Conservation (phyloP, 2,113 vertebrate genomes). For the Nothobranchius furzeri region DNA sequence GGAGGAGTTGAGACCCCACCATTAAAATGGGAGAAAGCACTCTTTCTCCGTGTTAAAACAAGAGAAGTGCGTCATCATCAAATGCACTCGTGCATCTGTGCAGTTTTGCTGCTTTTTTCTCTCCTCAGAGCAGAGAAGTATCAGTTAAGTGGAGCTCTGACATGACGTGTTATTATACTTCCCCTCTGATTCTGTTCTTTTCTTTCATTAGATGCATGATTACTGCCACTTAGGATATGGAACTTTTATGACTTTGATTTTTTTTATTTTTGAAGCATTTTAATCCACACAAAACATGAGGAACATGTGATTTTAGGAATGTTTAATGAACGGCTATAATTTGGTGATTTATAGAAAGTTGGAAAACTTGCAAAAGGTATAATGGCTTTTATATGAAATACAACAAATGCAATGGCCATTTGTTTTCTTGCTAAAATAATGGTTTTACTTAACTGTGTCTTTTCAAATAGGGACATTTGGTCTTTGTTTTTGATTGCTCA, state of each 20-base stretch:
- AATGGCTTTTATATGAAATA: too few species aligned
- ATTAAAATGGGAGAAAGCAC: constrained; percentile 46
- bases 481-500: too few species aligned
- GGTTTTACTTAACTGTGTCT: too few species aligned
- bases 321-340: too few species aligned
- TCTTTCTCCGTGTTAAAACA: constrained; percentile 41
- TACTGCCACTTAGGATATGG: constrained; percentile 3
- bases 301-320: too few species aligned
- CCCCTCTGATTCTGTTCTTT: background rate
- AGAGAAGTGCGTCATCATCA: constrained; percentile 38
- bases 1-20: constrained; percentile 21
- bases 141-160: constrained; percentile 41
- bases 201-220: background rate
- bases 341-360: too few species aligned
- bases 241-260: constrained; percentile 7
- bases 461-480: too few species aligned
- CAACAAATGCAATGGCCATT: too few species aligned
- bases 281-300: background rate
- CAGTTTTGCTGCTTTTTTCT: constrained; percentile 44
- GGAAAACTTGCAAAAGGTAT: too few species aligned
- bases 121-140: constrained; percentile 39
- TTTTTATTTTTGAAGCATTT: background rate
- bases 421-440: too few species aligned
- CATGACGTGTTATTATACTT: constrained; percentile 3
- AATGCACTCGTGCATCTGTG: constrained; percentile 37